Evolutionary conservation across 2,113 vertebrate genomes (phyloP).

Genomic region (Erythrolamprus reginae): DNA sequence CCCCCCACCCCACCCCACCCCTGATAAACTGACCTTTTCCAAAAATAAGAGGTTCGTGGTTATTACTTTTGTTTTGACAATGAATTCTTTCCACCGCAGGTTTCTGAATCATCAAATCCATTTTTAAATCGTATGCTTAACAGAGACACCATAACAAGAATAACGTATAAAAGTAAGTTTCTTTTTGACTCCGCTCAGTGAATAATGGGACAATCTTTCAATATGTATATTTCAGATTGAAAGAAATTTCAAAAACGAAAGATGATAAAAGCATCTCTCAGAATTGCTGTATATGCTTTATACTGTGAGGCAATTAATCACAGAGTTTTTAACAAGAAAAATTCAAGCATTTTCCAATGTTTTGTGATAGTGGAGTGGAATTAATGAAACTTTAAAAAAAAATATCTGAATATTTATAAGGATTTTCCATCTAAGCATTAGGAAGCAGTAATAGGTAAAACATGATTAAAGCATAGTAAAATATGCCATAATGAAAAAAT

Average conservation of each 20-base stretch:
- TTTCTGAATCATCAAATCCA: conserved; percentile 94
- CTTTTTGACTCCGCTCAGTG: conserved; percentile 3
- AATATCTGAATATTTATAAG: background rate
- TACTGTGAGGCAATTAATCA: background rate
- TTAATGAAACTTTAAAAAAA: background rate
- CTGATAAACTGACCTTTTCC: background rate
- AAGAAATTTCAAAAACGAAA: background rate
- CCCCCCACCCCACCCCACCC: background rate
- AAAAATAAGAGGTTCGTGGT: background rate
- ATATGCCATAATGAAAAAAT: background rate
- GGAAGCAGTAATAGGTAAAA: background rate
- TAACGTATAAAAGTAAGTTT: conserved; percentile 99
- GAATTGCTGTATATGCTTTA: background rate
- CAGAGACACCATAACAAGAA: conserved; percentile 99
- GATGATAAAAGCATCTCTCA: conserved; percentile 4
- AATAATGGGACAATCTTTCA: background rate
- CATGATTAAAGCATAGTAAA: background rate
- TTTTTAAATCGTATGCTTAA: conserved; percentile 99
- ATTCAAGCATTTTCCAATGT: background rate
- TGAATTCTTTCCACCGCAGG: conserved; percentile 67
- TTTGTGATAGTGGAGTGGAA: background rate
- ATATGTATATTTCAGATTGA: conserved; percentile 7
- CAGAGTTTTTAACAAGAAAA: background rate
- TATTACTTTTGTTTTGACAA: background rate
- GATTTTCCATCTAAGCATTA: background rate